Evolutionary conservation across 2,888 invertebrate species (phyloP).

Genomic region (Nomada hirtipes): DNA sequence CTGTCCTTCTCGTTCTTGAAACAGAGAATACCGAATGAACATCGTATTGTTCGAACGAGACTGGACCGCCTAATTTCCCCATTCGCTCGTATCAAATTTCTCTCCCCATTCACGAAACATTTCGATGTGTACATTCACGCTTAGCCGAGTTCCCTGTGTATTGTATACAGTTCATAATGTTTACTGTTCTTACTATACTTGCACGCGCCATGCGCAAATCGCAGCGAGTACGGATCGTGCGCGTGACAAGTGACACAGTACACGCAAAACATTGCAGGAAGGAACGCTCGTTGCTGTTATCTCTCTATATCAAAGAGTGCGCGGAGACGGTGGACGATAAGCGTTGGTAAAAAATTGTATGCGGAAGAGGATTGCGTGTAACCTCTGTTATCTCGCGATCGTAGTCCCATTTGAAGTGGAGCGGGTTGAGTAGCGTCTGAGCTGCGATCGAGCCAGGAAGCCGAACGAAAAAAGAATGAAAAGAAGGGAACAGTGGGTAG

Average conservation of each 20-base stretch:
- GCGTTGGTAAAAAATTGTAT: constrained; percentile 8
- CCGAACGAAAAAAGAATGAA: not conserved
- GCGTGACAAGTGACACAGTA: constrained; percentile 37
- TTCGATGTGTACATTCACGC: too few relatives aligned
- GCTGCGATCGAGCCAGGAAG: not conserved
- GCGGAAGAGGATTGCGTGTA: constrained; percentile 11
- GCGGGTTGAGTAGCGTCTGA: not conserved
- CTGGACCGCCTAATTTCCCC: too few relatives aligned
- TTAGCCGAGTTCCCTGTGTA: too few relatives aligned
- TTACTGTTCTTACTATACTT: too few relatives aligned
- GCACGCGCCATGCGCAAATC: not conserved
- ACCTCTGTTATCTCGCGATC: not conserved
- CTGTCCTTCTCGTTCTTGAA: too few relatives aligned
- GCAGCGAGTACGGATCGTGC: constrained; percentile 24
- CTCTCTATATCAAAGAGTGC: constrained; percentile 18
- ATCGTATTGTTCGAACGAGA: too few relatives aligned
- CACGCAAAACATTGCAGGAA: constrained; percentile 19
- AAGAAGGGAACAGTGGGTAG: too few relatives aligned
- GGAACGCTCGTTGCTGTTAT: constrained; percentile 12
- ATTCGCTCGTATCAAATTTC: too few relatives aligned
- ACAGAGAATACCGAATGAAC: too few relatives aligned
- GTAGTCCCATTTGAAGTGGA: not conserved
- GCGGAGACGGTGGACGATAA: not conserved
- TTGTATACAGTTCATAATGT: too few relatives aligned
- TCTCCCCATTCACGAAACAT: too few relatives aligned